Percentiles rank a stretch among this genome's conserved stretches.
Evolutionary conservation across 2,797 vertebrate species (phyloP).

Genomic region (Sciurus vulgaris): DNA sequence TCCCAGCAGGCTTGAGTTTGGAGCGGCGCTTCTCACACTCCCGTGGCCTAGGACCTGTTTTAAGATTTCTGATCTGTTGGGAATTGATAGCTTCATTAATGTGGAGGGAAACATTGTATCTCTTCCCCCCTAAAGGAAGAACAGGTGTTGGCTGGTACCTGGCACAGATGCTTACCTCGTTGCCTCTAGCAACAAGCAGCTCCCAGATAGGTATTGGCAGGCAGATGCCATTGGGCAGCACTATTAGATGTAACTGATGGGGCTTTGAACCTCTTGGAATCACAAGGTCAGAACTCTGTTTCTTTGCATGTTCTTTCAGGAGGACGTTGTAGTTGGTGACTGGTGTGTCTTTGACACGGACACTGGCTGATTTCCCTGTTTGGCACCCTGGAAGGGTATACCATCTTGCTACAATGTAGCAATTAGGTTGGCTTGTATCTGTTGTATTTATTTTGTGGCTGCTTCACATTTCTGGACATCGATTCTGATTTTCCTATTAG

Average conservation of each 20-base stretch:
- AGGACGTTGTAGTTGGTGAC: background rate
- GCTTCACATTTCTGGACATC: background rate
- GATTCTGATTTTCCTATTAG: slow-evolving; percentile 24
- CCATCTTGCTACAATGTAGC: background rate
- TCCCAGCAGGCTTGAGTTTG: background rate
- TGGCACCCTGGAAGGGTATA: background rate
- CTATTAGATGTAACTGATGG: background rate
- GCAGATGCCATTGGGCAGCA: rapidly evolving
- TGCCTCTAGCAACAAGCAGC: background rate
- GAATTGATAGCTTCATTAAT: background rate
- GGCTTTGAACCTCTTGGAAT: background rate
- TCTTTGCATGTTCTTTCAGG: background rate
- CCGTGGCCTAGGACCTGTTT: background rate
- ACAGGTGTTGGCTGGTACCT: background rate
- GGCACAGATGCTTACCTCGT: background rate
- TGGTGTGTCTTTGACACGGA: background rate
- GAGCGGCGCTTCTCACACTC: background rate
- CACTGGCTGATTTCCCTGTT: background rate
- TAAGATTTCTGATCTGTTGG: background rate
- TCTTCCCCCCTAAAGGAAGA: too few species aligned
- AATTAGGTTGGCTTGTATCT: background rate
- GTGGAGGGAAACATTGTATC: background rate
- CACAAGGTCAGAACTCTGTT: rapidly evolving
- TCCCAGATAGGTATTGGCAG: background rate
- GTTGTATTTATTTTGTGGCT: background rate